Percentiles rank a stretch among this genome's conserved stretches.
These are phyloP conservation scores for Paguma larvata DNA, from an alignment of 2,797 vertebrate genomes.

Conservation along the genomic window DNA sequence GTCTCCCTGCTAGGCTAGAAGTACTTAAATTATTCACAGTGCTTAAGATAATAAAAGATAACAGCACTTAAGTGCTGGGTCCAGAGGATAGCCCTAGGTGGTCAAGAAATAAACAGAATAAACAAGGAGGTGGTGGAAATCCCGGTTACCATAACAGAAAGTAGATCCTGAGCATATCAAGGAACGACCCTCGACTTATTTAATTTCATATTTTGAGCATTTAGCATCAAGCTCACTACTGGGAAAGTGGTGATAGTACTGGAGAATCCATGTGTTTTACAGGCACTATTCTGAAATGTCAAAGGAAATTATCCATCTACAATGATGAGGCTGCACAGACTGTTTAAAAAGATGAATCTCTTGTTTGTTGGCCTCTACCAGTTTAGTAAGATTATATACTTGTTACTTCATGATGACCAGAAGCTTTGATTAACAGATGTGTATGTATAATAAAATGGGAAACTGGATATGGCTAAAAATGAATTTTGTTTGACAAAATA, in stretches of 20 bases:
- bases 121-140: background rate
- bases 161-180: background rate
- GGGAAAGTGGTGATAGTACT: background rate
- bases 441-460: conserved; percentile 1
- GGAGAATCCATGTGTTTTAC: background rate
- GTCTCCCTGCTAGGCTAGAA: background rate
- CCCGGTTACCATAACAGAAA: background rate
- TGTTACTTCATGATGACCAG: background rate
- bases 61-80: background rate
- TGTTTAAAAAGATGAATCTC: conserved; percentile 16
- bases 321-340: background rate
- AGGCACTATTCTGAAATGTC: background rate
- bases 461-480: conserved; percentile 32
- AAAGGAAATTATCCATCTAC: conserved; percentile 5
- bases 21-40: background rate
- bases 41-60: background rate
- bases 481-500: conserved; percentile 27
- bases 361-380: background rate
- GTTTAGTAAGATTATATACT: conserved; percentile 2
- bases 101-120: background rate
- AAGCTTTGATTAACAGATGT: conserved; percentile 42
- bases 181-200: background rate
- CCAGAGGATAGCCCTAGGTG: background rate
- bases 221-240: background rate
- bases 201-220: conserved; percentile 35